A percentile compares a stretch with the other conserved stretches of the same genome.
These are phyloP conservation scores for Oreochromis niloticus DNA, from an alignment of 2,113 vertebrate genomes.

Conservation along the genomic window DNA sequence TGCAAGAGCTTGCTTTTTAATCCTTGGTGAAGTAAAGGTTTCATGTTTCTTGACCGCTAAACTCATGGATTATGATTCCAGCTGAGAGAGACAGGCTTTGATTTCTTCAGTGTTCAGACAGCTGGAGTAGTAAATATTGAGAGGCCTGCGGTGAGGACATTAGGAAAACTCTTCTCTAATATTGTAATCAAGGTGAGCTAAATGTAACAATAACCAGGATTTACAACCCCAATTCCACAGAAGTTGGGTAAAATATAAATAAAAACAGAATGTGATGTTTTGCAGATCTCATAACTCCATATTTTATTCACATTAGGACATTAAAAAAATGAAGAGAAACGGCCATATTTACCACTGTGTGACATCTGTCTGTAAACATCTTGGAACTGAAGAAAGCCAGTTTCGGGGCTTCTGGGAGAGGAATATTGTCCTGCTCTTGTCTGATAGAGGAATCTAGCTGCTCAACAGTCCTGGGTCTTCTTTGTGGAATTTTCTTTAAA, in stretches of 20 bases:
- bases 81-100: not conserved
- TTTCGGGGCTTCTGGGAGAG: not conserved
- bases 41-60: slow-evolving; percentile 27
- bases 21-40: not conserved
- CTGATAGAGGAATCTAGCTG: not conserved
- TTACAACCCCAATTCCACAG: not conserved
- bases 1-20: slow-evolving; percentile 2
- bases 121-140: not conserved
- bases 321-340: not conserved
- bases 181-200: not conserved
- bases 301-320: not conserved
- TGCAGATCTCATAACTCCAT: not conserved
- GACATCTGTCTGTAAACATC: not conserved
- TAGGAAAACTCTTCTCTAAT: not conserved
- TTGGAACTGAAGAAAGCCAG: not conserved
- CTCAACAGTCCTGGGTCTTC: not conserved
- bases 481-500: not conserved
- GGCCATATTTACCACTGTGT: not conserved
- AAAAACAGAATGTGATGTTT: not conserved
- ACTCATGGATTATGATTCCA: not conserved
- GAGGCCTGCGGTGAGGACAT: not conserved
- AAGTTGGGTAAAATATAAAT: not conserved
- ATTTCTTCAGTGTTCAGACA: not conserved
- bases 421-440: not conserved
- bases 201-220: not conserved